Evolutionary conservation across 2,888 invertebrate genomes (phyloP), one percentile per base, ranked within the genome.

Genomic region (Dryomyza anilis): DNA sequence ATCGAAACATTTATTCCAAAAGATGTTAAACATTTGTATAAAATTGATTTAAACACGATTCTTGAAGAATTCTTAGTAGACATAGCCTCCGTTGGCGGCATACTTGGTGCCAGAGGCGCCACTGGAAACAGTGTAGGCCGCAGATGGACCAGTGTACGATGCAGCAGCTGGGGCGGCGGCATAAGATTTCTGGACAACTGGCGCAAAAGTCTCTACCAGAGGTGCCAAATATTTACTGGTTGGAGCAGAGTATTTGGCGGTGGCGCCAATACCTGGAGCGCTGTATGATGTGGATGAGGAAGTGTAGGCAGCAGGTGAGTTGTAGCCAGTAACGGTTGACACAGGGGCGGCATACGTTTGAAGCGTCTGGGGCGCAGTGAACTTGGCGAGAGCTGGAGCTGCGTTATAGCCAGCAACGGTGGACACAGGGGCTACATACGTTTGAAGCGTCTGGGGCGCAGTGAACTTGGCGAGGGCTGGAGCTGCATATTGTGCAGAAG

Each of bases 51-150:
- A 3, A 14, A 12, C 19, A 23, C 7, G 19, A n/a, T 19, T 6
- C 7, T 6, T 46, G 46, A 6, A 16, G 25, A 8, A 25, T 10
- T 10, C 12, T 63, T 69, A 80, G 57, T 79, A 79, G 63, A 78
- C 36, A 60, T 79, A 79, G 27, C 79, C 79, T 25, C 79, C 79
- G 52, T 79, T 76, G 57, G 75, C 65, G 30, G 68, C 77, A 59
- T 79, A 79, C 55, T 77, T 73, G 27, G 79, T 79, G 48, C 74
- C 79, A 55, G 74, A 68, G 5, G 74, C 75, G 12, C 67, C 23
- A 4, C 64, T 36, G 14, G 67, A 61, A n/a, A 67, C 62, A 16
- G 64, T 52, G n/a, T 66, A 63, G 57, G 23, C 19, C 19, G 19
- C 12, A 1, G 55, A 58, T 29, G 59, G 53, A 48, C 36, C 30